Evolutionary conservation across 2,113 vertebrate genomes (phyloP).

Genomic region (Pantherophis guttatus): DNA sequence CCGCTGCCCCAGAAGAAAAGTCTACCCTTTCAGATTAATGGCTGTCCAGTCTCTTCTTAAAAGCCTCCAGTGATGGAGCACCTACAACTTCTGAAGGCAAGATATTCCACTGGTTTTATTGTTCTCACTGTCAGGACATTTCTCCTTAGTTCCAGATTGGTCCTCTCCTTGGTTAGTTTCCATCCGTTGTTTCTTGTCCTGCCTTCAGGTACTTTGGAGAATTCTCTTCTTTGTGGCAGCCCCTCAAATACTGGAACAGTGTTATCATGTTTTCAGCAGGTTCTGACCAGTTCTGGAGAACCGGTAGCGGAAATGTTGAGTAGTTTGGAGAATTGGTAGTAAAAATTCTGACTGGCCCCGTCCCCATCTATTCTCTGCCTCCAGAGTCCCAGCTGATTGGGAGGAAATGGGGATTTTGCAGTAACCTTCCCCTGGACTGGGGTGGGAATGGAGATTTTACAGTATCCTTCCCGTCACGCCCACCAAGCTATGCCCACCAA

Average conservation of each 20-base stretch:
- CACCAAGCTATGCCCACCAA: too few relatives aligned
- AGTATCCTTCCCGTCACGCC: too few relatives aligned
- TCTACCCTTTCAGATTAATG: neutral
- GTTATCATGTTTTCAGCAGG: neutral
- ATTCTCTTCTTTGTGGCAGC: neutral
- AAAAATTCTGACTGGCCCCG: too few relatives aligned
- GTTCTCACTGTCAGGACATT: neutral
- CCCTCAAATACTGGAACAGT: neutral
- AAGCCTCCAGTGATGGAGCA: neutral
- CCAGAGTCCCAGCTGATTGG: too few relatives aligned
- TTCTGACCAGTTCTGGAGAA: too few relatives aligned
- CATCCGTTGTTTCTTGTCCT: neutral
- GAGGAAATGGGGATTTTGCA: too few relatives aligned
- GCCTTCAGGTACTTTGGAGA: neutral
- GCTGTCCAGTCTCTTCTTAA: neutral
- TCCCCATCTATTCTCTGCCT: too few relatives aligned
- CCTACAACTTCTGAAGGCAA: neutral
- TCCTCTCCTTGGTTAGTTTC: neutral
- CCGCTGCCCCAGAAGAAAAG: neutral
- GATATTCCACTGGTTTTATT: neutral
- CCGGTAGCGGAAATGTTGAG: too few relatives aligned
- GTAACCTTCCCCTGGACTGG: too few relatives aligned
- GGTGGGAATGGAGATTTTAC: too few relatives aligned
- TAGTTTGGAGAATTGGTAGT: too few relatives aligned
- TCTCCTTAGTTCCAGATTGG: neutral